These are phyloP conservation scores for Bombus waltoni DNA, from an alignment of 1,140 invertebrate genomes.

Conservation along the genomic window DNA sequence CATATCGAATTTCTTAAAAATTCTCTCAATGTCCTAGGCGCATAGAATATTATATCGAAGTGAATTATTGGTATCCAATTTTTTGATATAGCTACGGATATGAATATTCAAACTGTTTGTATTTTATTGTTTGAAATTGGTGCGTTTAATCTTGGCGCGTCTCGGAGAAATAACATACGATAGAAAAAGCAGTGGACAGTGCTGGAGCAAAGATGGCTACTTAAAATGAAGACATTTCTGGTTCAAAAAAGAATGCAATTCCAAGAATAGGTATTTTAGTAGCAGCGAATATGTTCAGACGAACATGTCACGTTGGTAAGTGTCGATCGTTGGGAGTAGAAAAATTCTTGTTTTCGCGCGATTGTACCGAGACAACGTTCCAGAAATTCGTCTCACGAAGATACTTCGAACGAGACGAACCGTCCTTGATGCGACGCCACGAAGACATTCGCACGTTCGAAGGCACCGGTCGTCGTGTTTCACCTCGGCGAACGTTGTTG, in stretches of 20 bases:
- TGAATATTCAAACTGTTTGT: too few relatives aligned
- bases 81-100: too few relatives aligned
- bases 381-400: slow-evolving; percentile 43
- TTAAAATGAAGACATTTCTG: too few relatives aligned
- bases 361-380: not conserved
- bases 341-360: slow-evolving; percentile 9
- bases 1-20: too few relatives aligned
- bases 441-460: slow-evolving; percentile 47
- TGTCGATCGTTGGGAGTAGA: too few relatives aligned
- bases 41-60: not conserved
- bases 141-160: not conserved
- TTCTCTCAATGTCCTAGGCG: too few relatives aligned
- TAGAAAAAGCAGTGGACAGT: not conserved
- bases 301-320: not conserved
- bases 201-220: too few relatives aligned
- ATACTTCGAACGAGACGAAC: slow-evolving; percentile 17
- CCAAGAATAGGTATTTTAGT: not conserved
- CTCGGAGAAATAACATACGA: not conserved
- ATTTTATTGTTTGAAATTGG: not conserved
- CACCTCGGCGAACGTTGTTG: slow-evolving; percentile 29
- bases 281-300: not conserved
- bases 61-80: too few relatives aligned
- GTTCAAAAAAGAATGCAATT: not conserved
- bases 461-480: slow-evolving; percentile 51
- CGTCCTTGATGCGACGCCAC: slow-evolving; percentile 38